phyloP scores from a whole-genome alignment of 2,113 vertebrate species.

The Gymnocephalus cernua region DNA sequence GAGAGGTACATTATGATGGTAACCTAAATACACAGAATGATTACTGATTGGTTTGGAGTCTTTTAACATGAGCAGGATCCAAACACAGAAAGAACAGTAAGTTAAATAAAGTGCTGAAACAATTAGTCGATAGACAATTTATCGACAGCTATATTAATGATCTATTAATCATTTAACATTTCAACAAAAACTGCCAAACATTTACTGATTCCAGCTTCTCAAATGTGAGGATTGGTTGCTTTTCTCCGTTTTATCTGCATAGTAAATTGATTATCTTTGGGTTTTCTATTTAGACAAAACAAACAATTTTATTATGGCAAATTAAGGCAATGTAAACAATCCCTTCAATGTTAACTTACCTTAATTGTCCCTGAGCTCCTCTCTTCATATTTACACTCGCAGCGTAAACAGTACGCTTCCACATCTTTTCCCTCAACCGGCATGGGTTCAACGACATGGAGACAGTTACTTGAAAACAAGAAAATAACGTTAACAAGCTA shows the following conservation, averaged over 20 bases:
- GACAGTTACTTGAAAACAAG: constrained; percentile 87
- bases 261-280: neutral
- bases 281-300: neutral
- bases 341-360: constrained; percentile 75
- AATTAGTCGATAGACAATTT: neutral
- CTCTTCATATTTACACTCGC: constrained; percentile 99
- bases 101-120: neutral
- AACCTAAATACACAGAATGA: constrained; percentile 80
- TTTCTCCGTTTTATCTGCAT: neutral
- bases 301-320: neutral
- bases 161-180: neutral
- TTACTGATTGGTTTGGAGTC: neutral
- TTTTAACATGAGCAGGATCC: neutral
- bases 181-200: neutral
- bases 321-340: neutral
- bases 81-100: neutral
- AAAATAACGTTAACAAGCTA: neutral
- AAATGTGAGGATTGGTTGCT: neutral
- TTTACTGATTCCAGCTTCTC: neutral
- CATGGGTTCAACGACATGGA: constrained; percentile 97
- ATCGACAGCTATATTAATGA: neutral
- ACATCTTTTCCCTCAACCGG: constrained; percentile 95
- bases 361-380: constrained; percentile 98
- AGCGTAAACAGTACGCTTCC: constrained; percentile 97
- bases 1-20: constrained; percentile 98